Conservation (phyloP, 2,113 vertebrate species). For the Oriolus oriolus region DNA sequence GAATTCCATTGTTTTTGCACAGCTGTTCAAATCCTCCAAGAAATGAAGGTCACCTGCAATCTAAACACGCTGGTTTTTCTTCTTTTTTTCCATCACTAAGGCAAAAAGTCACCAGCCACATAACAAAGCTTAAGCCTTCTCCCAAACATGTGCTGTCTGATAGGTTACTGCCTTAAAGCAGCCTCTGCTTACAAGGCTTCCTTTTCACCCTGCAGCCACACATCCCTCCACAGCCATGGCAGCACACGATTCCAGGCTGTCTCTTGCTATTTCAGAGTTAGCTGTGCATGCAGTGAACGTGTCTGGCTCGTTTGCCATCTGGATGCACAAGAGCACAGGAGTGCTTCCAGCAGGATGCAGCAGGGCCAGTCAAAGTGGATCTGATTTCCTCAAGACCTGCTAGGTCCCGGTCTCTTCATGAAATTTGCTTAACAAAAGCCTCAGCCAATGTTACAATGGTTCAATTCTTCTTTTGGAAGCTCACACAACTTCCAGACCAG, state of each 20-base stretch:
- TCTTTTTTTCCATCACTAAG: not conserved
- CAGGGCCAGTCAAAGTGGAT: conserved; percentile 48
- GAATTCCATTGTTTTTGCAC: not conserved
- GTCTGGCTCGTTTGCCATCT: conserved; percentile 4
- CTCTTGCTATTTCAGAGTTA: not conserved
- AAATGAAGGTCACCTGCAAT: not conserved
- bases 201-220: not conserved
- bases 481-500: conserved; percentile 52
- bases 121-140: not conserved
- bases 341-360: not conserved
- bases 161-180: not conserved
- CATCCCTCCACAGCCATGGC: not conserved
- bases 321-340: not conserved
- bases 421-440: conserved; percentile 75
- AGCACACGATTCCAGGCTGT: not conserved
- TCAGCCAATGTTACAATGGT: conserved; percentile 51
- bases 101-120: not conserved
- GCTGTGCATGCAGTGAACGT: not conserved
- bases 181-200: not conserved
- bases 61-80: not conserved
- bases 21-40: not conserved
- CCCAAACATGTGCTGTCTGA: not conserved
- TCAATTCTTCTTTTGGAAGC: conserved; percentile 66
- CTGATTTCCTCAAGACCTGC: conserved; percentile 47
- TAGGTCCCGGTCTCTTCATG: conserved; percentile 65